These are phyloP conservation scores for Oikopleura dioica DNA, from an alignment of 23 tunicate genomes.

Conservation along the genomic window DNA sequence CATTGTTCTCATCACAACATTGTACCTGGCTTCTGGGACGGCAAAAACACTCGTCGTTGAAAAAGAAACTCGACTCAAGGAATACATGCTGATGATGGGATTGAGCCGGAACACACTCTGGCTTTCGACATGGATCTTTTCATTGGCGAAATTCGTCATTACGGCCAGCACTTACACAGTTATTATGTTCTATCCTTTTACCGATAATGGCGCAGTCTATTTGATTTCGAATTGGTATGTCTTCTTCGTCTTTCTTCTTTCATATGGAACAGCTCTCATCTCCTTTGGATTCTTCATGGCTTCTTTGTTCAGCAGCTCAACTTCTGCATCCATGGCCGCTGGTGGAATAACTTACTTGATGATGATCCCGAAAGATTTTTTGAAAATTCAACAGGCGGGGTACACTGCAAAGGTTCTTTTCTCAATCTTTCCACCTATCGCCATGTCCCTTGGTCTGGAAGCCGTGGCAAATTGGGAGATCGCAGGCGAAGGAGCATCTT, in stretches of 20 bases:
- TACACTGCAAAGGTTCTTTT: not conserved
- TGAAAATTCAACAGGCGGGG: not conserved
- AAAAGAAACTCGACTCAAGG: not conserved
- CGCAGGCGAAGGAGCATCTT: not conserved
- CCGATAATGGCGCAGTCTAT: not conserved
- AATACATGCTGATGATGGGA: conserved; percentile 12
- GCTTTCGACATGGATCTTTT: not conserved
- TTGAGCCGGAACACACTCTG: not conserved
- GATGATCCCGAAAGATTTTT: not conserved
- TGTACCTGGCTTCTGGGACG: too few relatives aligned
- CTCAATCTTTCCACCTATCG: not conserved
- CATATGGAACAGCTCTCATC: not conserved
- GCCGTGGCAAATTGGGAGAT: not conserved
- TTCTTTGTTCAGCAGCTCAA: not conserved
- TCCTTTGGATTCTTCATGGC: not conserved
- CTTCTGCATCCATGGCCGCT: not conserved
- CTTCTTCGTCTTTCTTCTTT: not conserved
- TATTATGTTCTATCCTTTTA: not conserved
- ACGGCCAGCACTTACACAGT: not conserved
- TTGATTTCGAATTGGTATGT: not conserved
- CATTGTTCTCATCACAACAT: too few relatives aligned
- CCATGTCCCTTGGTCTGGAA: not conserved
- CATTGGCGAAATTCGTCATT: not conserved
- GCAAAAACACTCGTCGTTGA: not conserved
- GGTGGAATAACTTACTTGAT: not conserved